Evolutionary conservation across 2,888 invertebrate genomes (phyloP).

Genomic region (Pasiphila rectangulata): DNA sequence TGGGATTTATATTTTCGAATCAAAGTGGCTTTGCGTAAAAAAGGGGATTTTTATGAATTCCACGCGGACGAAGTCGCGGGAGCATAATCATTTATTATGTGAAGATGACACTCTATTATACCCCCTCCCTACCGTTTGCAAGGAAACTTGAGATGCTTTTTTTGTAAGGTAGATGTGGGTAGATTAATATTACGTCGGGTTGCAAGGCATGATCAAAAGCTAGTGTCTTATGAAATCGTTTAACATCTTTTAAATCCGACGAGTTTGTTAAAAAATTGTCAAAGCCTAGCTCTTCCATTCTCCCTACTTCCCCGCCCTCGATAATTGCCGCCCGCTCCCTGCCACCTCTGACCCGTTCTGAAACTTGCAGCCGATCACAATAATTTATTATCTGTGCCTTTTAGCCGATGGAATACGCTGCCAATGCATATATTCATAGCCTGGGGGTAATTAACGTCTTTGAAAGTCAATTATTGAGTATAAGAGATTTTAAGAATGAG

Average conservation of each 20-base stretch:
- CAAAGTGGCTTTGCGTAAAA: too few relatives aligned
- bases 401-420: slow-evolving; percentile 35
- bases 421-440: slow-evolving; percentile 31
- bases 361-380: slow-evolving; percentile 79
- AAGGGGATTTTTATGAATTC: too few relatives aligned
- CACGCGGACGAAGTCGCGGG: too few relatives aligned
- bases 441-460: slow-evolving; percentile 8
- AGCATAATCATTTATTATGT: slow-evolving; percentile 72
- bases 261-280: too few relatives aligned
- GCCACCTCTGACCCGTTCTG: slow-evolving; percentile 77
- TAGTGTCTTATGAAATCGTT: too few relatives aligned
- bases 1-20: too few relatives aligned
- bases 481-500: not conserved
- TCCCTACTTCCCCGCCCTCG: slow-evolving; percentile 44
- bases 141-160: slow-evolving; percentile 28
- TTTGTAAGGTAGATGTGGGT: slow-evolving; percentile 27
- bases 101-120: slow-evolving; percentile 77
- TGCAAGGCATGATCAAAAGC: slow-evolving; percentile 21
- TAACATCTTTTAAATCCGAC: too few relatives aligned
- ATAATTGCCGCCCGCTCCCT: slow-evolving; percentile 72
- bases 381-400: slow-evolving; percentile 65
- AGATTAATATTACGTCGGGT: slow-evolving; percentile 23
- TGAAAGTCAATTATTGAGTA: not conserved
- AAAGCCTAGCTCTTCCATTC: slow-evolving; percentile 29
- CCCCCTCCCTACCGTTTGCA: slow-evolving; percentile 23